Evolutionary conservation across 2,797 vertebrate species (phyloP), one percentile per base, ranked within the genome.

Genomic region (Falco concolor): DNA sequence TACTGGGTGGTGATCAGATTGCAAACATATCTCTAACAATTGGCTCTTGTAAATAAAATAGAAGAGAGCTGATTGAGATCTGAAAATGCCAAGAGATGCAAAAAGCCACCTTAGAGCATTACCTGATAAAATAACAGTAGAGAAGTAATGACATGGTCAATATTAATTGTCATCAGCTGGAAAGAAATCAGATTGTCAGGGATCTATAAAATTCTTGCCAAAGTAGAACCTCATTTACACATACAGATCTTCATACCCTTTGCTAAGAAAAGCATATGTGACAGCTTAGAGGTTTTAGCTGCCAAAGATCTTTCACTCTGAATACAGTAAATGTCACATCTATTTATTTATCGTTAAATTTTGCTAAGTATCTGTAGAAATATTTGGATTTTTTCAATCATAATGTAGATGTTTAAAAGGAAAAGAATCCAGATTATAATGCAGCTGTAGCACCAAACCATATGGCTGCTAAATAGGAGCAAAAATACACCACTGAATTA

Each of bases 231-330:
- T 98, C 98, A 97, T 98, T 98, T 98, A 96, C 98, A 98, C 97
- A 97, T 97, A 97, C 97, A 97, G 97, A 95, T 97, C 97, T 97
- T 98, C 96, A 96, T 98, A 98, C 96, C 97, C 97, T 98, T 98
- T 97, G 94, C 98, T 97, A 98, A 97, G 97, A 97, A 98, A 98
- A 98, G 97, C 95, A 97, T 98, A 94, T 98, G 98, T 97, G 98
- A 97, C 96, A 98, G 97, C 98, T 98, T 98, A 97, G 97, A 96
- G 97, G 97, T 97, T 98, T 98, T 96, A 97, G 96, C 97, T 98
- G 98, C 98, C 98, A 98, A 98, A 97, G 97, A 98, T 98, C 98
- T 98, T 98, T 98, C 98, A 98, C 97, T 98, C 97, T 97, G 97
- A 98, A 98, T 98, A 96, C 97, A 97, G 97, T 97, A 98, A 98